Evolutionary conservation across 2,797 vertebrate genomes (phyloP).

Genomic region (Amniataba percoides): DNA sequence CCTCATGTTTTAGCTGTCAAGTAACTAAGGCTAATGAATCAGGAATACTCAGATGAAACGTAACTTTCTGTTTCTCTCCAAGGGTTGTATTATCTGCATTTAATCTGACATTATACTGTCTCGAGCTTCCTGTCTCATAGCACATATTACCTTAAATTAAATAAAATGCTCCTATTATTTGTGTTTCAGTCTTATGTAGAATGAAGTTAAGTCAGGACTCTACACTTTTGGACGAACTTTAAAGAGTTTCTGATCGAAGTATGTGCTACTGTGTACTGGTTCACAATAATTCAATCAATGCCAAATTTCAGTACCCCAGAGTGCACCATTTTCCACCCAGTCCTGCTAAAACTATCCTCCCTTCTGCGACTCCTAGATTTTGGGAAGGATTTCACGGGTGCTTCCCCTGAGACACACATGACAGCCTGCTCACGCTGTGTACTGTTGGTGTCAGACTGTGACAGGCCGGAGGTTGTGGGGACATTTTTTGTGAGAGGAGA

Average conservation of each 20-base stretch:
- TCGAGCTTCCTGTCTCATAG: constrained; percentile 1
- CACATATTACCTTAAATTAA: background rate
- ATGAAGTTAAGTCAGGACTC: background rate
- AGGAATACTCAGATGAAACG: background rate
- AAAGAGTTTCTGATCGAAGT: no score
- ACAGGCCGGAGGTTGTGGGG: background rate
- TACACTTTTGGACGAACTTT: no score
- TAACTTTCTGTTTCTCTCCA: background rate
- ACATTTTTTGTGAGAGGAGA: background rate
- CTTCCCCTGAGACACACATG: background rate
- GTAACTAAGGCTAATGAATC: background rate
- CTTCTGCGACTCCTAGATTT: no score
- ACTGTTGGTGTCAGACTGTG: constrained; percentile 5
- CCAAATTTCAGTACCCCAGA: no score
- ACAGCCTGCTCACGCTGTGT: background rate
- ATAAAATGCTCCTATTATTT: background rate
- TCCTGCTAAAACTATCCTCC: no score
- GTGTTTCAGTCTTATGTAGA: background rate
- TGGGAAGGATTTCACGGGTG: no score
- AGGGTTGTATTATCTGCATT: background rate
- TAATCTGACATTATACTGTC: background rate
- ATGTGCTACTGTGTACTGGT: no score
- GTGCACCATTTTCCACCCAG: no score
- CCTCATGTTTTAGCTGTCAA: background rate
- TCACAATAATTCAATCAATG: no score